A percentile compares a stretch with the other conserved stretches of the same genome.
Conservation (phyloP, 2,888 invertebrate species). For the Chymomyza fuscimana region DNA sequence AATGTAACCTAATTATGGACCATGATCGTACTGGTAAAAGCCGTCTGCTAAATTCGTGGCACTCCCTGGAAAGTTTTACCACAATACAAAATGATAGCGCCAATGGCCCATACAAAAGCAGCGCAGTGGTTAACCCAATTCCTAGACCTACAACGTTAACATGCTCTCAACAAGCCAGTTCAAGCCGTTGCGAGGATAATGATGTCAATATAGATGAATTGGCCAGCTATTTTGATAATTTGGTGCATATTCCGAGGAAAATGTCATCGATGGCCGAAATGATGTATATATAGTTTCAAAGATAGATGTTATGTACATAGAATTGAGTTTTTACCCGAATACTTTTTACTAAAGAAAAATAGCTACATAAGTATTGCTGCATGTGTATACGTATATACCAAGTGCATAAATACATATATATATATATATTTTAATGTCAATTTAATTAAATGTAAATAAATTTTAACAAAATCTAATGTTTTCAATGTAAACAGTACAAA, state of each 20-base stretch:
- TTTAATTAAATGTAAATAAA: neutral
- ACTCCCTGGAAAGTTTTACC: constrained; percentile 33
- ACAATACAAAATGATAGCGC: constrained; percentile 15
- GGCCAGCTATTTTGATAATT: constrained; percentile 96
- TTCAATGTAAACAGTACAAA: neutral
- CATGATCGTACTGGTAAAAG: constrained; percentile 57
- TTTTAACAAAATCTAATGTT: neutral
- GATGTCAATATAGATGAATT: constrained; percentile 96
- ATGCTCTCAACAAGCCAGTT: constrained; percentile 90
- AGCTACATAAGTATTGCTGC: neutral
- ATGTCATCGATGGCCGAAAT: constrained; percentile 99
- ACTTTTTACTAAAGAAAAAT: neutral
- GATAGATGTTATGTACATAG: neutral
- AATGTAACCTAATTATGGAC: constrained; percentile 68
- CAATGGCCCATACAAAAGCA: constrained; percentile 35
- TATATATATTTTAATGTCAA: neutral
- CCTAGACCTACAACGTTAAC: constrained; percentile 72
- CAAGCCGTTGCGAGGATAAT: constrained; percentile 78
- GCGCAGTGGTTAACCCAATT: constrained; percentile 2
- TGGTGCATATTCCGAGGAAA: constrained; percentile 97
- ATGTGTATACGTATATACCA: no score
- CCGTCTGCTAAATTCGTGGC: constrained; percentile 42
- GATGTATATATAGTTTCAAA: constrained; percentile 92
- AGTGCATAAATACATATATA: neutral
- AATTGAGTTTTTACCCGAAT: neutral